Evolutionary conservation across 2,113 vertebrate species (phyloP).

Genomic region (Neogobius melanostomus): DNA sequence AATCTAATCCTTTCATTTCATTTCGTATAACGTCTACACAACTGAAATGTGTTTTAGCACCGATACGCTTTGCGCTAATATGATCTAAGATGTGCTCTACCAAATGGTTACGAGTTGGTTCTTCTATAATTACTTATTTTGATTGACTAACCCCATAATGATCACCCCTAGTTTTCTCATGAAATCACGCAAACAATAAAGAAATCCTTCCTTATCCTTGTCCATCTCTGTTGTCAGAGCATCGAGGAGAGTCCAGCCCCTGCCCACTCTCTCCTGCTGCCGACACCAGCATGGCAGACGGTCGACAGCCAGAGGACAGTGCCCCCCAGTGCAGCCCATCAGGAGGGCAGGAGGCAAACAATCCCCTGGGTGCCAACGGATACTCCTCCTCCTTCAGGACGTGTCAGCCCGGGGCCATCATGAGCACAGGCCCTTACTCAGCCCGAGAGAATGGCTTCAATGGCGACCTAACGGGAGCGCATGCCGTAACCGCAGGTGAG

Average conservation of each 20-base stretch:
- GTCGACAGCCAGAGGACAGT: slow-evolving; percentile 89
- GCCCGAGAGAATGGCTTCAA: slow-evolving; percentile 96
- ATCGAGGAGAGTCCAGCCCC: slow-evolving; percentile 37
- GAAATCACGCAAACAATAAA: not conserved
- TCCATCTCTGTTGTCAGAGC: slow-evolving; percentile 15
- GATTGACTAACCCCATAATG: too few species aligned
- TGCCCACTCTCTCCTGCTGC: slow-evolving; percentile 46
- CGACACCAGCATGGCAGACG: slow-evolving; percentile 86
- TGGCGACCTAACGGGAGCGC: slow-evolving; percentile 85
- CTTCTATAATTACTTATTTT: too few species aligned
- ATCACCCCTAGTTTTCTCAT: too few species aligned
- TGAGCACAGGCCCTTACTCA: slow-evolving; percentile 75
- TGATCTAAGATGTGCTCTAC: too few species aligned
- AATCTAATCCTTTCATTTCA: too few species aligned
- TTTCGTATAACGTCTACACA: too few species aligned
- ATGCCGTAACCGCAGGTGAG: slow-evolving; percentile 92
- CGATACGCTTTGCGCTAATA: too few species aligned
- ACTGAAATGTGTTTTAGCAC: too few species aligned
- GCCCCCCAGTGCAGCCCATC: slow-evolving; percentile 88
- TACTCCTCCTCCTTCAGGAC: slow-evolving; percentile 87
- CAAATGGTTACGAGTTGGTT: too few species aligned
- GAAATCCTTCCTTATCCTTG: not conserved
- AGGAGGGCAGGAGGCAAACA: slow-evolving; percentile 82
- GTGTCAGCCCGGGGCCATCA: slow-evolving; percentile 76
- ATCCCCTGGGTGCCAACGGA: slow-evolving; percentile 88